Evolutionary conservation across 2,797 vertebrate genomes (phyloP).

Genomic region (Melanogrammus aeglefinus): DNA sequence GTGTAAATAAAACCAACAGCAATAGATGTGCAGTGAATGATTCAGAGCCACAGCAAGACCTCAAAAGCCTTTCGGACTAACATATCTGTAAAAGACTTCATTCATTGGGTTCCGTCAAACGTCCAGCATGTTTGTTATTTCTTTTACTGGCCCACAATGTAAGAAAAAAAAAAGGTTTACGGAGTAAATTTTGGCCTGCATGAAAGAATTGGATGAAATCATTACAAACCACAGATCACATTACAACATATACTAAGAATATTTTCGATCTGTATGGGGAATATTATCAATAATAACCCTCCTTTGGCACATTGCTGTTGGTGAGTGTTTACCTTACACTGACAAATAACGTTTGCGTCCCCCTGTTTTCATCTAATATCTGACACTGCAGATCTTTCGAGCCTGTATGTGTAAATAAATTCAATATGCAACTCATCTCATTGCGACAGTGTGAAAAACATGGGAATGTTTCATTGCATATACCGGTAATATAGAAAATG

Average conservation of each 20-base stretch:
- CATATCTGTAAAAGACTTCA: neutral
- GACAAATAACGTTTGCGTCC: neutral
- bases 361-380: neutral
- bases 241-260: neutral
- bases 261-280: neutral
- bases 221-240: neutral
- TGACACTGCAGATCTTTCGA: neutral
- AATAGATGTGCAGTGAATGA: conserved; percentile 2
- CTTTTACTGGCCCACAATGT: neutral
- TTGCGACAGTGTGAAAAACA: neutral
- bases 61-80: conserved; percentile 23
- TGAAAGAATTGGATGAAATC: neutral
- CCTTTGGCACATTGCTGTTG: neutral
- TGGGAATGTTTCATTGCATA: neutral
- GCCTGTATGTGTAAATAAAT: neutral
- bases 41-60: conserved; percentile 13
- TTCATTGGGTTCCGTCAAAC: neutral
- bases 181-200: neutral
- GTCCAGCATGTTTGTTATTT: neutral
- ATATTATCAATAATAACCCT: neutral
- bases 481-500: too few relatives aligned
- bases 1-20: neutral
- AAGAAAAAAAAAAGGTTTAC: neutral
- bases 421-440: neutral
- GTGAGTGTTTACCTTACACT: neutral